These are phyloP conservation scores for Bombus superbus DNA, from an alignment of 1,140 invertebrate genomes.

Conservation along the genomic window DNA sequence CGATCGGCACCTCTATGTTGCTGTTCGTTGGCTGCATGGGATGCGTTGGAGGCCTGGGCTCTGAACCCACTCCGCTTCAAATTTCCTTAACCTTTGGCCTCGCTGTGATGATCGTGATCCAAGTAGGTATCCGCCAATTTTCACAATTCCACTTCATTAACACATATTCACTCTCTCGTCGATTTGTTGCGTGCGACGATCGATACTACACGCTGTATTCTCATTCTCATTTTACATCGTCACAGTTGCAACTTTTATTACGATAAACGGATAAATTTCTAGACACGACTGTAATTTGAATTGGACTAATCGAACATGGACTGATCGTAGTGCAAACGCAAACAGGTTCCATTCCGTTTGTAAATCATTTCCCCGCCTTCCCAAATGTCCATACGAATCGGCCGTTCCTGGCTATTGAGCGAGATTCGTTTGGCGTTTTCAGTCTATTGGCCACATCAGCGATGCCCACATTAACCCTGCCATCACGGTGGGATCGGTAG, in stretches of 20 bases:
- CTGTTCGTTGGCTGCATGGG: conserved; percentile 90
- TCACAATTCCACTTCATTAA: neutral
- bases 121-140: conserved; percentile 80
- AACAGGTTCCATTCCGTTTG: no score
- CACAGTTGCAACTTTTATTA: no score
- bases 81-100: conserved; percentile 87
- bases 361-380: no score
- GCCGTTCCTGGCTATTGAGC: no score
- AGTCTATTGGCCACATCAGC: conserved; percentile 88
- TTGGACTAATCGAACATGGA: no score
- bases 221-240: no score
- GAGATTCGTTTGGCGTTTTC: conserved; percentile 68
- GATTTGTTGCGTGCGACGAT: no score
- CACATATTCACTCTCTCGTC: neutral
- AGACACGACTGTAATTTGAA: neutral
- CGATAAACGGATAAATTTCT: neutral
- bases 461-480: conserved; percentile 90
- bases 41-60: conserved; percentile 79
- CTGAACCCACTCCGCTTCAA: conserved; percentile 80
- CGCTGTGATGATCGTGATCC: conserved; percentile 86
- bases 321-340: no score
- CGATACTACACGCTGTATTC: no score
- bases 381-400: no score
- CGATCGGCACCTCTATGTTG: conserved; percentile 88
- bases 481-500: conserved; percentile 87